These are phyloP conservation scores for Malurus splendens DNA, from an alignment of 2,797 vertebrate species.

Conservation along the genomic window DNA sequence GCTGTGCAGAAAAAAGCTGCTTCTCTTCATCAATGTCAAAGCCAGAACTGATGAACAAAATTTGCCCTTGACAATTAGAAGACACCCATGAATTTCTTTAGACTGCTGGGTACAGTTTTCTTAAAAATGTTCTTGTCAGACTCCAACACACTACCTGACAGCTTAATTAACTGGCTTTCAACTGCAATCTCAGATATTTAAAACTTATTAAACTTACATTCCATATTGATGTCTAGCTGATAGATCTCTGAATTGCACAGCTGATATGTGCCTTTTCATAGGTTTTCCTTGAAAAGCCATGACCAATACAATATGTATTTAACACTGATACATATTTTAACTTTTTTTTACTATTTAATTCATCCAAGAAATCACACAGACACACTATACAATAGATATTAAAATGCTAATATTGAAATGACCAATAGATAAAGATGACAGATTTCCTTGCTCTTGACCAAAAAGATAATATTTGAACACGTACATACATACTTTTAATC, in stretches of 20 bases:
- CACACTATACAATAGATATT: slow-evolving; percentile 59
- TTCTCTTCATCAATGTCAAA: slow-evolving; percentile 87
- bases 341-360: slow-evolving; percentile 53
- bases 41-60: slow-evolving; percentile 81
- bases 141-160: slow-evolving; percentile 81
- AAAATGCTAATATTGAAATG: slow-evolving; percentile 55
- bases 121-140: slow-evolving; percentile 84
- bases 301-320: slow-evolving; percentile 64
- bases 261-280: slow-evolving; percentile 62
- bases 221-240: slow-evolving; percentile 74
- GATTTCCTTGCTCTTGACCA: slow-evolving; percentile 54
- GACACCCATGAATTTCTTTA: slow-evolving; percentile 82
- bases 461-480: slow-evolving; percentile 57
- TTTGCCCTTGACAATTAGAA: slow-evolving; percentile 86
- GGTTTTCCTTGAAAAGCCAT: slow-evolving; percentile 55
- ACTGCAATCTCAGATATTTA: slow-evolving; percentile 81
- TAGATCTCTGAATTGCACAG: slow-evolving; percentile 68
- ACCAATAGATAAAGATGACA: slow-evolving; percentile 65
- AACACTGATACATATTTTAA: slow-evolving; percentile 61
- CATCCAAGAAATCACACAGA: slow-evolving; percentile 55
- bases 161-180: slow-evolving; percentile 85
- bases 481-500: slow-evolving; percentile 25
- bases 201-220: slow-evolving; percentile 83
- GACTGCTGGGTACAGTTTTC: slow-evolving; percentile 79
- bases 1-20: slow-evolving; percentile 81